Conservation (phyloP, 2,888 invertebrate genomes). For the Zootermopsis nevadensis region DNA sequence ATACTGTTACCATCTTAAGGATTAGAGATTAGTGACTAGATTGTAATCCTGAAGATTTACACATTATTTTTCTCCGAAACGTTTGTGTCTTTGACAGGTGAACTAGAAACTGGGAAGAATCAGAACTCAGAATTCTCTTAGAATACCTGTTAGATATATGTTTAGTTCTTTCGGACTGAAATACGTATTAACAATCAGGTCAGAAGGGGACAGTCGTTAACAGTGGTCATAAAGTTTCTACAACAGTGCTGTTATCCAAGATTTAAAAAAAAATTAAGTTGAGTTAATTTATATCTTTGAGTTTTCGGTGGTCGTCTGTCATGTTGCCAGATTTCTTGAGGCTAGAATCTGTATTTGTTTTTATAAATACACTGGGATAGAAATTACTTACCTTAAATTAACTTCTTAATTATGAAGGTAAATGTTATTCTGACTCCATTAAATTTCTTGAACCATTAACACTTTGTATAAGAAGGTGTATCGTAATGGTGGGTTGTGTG, state of each 20-base stretch:
- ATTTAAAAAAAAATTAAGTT: background rate
- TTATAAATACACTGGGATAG: constrained; percentile 3
- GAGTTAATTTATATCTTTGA: background rate
- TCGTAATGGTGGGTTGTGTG: background rate
- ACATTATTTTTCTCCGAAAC: too few species aligned
- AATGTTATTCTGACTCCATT: constrained; percentile 8
- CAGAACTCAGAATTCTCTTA: background rate
- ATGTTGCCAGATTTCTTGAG: background rate
- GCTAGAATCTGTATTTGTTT: constrained; percentile 2
- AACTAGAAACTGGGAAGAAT: background rate
- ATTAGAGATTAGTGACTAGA: too few species aligned
- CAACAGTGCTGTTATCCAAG: background rate
- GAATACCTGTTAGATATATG: background rate
- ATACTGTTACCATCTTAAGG: too few species aligned
- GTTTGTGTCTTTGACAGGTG: too few species aligned
- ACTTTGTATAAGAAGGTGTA: background rate
- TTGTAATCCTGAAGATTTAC: too few species aligned
- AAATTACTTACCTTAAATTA: constrained; percentile 11
- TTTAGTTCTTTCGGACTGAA: background rate
- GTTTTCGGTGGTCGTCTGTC: background rate
- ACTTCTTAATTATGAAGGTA: constrained; percentile 32
- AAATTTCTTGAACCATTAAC: constrained; percentile 33
- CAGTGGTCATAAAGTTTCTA: background rate
- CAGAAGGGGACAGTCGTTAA: background rate
- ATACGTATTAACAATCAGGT: background rate